Conservation (phyloP, 2,797 vertebrate species). For the Chiloscyllium punctatum region DNA sequence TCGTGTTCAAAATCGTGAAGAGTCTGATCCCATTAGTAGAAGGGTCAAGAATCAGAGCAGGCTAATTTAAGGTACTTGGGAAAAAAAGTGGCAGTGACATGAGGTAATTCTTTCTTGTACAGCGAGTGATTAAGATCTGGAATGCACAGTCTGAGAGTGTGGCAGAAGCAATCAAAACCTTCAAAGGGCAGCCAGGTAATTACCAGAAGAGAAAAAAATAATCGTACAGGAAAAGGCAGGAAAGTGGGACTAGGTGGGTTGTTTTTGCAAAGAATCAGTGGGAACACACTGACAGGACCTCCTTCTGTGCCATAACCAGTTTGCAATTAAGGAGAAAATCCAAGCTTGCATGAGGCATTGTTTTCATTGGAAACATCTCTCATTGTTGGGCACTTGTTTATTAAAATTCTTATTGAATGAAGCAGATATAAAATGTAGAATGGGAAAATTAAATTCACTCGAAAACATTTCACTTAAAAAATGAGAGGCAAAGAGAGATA, state of each 20-base stretch:
- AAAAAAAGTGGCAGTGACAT: not conserved
- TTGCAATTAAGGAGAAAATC: not conserved
- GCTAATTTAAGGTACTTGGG: not conserved
- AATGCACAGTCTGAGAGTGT: not conserved
- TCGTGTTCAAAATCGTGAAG: not conserved
- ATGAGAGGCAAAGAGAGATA: not conserved
- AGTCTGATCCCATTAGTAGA: not conserved
- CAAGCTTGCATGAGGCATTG: not conserved
- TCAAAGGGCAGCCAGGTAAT: not conserved
- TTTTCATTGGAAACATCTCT: not conserved
- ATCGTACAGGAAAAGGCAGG: no score
- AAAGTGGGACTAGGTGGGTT: not conserved
- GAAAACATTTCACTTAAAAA: not conserved
- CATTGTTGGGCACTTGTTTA: not conserved
- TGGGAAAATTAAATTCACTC: not conserved
- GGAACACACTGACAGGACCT: not conserved
- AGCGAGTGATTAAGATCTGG: not conserved
- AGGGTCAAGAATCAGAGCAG: no score
- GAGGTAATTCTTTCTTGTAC: not conserved
- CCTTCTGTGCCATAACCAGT: not conserved
- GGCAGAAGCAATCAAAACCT: not conserved
- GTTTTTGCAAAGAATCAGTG: not conserved
- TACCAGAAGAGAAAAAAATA: not conserved
- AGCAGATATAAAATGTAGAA: not conserved
- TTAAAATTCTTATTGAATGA: not conserved